Evolutionary conservation across 2,797 vertebrate species (phyloP).

Genomic region (Hippoglossus hippoglossus): DNA sequence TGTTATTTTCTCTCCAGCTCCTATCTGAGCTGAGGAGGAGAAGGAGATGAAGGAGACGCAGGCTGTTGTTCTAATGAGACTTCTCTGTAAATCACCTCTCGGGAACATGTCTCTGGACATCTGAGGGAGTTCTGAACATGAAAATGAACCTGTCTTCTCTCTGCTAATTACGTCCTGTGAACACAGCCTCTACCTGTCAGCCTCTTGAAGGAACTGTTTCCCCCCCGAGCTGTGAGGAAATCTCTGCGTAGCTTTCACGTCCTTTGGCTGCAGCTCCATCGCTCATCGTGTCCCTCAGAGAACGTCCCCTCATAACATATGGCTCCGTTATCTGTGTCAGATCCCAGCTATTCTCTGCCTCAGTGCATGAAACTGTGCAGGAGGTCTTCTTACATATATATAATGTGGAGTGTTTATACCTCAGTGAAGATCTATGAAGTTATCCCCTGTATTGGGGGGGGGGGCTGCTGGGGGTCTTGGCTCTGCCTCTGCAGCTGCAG

Average conservation of each 20-base stretch:
- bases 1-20: background rate
- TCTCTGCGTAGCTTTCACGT: conserved; percentile 11
- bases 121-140: conserved; percentile 45
- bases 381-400: conserved; percentile 24
- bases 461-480: conserved; percentile 35
- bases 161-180: conserved; percentile 52
- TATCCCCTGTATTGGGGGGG: conserved; percentile 54
- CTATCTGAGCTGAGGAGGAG: conserved; percentile 11
- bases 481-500: conserved; percentile 31
- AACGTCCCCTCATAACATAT: conserved; percentile 40
- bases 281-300: conserved; percentile 36
- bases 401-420: conserved; percentile 60
- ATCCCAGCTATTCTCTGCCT: conserved; percentile 58
- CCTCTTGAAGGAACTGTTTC: conserved; percentile 36
- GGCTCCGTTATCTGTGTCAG: conserved; percentile 54
- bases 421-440: conserved; percentile 63
- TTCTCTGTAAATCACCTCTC: conserved; percentile 24
- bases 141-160: conserved; percentile 48
- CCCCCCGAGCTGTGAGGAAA: conserved; percentile 42
- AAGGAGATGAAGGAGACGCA: conserved; percentile 26
- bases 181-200: conserved; percentile 44
- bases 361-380: conserved; percentile 26
- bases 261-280: conserved; percentile 21
- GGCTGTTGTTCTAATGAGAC: conserved; percentile 45
- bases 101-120: conserved; percentile 49